These are phyloP conservation scores for Pangasianodon gigas DNA, from an alignment of 2,113 vertebrate genomes.

Conservation along the genomic window DNA sequence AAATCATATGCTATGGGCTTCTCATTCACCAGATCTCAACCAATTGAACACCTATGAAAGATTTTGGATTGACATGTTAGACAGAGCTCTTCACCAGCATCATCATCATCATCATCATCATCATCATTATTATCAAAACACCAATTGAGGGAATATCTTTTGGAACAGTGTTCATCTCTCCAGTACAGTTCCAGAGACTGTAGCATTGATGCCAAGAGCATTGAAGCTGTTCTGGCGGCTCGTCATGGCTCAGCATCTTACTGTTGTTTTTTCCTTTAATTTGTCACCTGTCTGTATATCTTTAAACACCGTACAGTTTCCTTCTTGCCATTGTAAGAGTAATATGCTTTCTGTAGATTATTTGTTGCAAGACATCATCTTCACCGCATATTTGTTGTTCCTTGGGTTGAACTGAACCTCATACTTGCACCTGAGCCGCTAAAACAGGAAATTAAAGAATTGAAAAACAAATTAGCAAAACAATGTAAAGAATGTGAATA, in stretches of 20 bases:
- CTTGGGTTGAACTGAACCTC: conserved; percentile 53
- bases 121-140: not conserved
- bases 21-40: not conserved
- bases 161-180: not conserved
- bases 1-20: not conserved
- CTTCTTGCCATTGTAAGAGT: not conserved
- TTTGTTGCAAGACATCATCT: conserved; percentile 48
- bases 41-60: not conserved
- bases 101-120: not conserved
- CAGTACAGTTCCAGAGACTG: not conserved
- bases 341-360: not conserved
- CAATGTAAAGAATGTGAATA: not conserved
- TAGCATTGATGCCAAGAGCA: not conserved
- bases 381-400: conserved; percentile 33
- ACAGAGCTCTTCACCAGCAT: not conserved
- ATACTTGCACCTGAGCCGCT: conserved; percentile 67
- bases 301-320: not conserved
- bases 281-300: not conserved
- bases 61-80: not conserved
- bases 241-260: not conserved
- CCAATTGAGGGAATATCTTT: not conserved
- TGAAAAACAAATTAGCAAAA: not conserved
- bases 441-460: conserved; percentile 24
- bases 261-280: not conserved
- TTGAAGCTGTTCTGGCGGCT: not conserved